These are phyloP conservation scores for Phoxinus phoxinus DNA, from an alignment of 2,113 vertebrate species.

Conservation along the genomic window DNA sequence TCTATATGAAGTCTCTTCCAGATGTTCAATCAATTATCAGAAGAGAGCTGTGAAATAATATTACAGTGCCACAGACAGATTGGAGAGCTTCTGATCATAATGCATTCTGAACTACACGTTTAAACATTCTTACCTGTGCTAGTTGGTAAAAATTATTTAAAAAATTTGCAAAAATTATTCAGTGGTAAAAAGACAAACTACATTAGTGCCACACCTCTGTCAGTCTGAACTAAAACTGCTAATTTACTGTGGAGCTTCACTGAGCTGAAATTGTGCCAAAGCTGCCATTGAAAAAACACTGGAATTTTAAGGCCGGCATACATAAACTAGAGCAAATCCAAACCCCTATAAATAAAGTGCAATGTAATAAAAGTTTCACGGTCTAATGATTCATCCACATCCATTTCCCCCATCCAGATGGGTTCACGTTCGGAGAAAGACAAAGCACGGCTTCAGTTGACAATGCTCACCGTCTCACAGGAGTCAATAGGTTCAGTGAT, in stretches of 20 bases:
- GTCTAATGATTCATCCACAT: constrained; percentile 2
- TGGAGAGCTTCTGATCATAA: background rate
- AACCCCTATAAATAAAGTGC: background rate
- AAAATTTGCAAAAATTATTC: no score
- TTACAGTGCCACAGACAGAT: background rate
- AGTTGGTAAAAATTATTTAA: no score
- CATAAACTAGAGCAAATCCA: background rate
- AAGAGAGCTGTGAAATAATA: background rate
- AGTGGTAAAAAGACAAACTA: no score
- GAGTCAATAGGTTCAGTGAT: constrained; percentile 17
- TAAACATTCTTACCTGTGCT: background rate
- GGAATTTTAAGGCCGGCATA: background rate
- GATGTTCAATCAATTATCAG: background rate
- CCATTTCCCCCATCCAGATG: background rate
- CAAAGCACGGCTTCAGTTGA: background rate
- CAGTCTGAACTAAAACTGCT: background rate
- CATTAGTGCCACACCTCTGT: background rate
- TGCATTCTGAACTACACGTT: background rate
- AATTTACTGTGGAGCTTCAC: background rate
- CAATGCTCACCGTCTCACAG: background rate
- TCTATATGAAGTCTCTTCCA: background rate
- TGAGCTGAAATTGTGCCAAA: background rate
- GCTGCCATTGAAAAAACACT: background rate
- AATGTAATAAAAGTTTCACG: background rate
- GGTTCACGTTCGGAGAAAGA: background rate